Base-by-base conservation (phyloP, 2,888 invertebrate species). In the Brassicogethes aeneus region DNA sequence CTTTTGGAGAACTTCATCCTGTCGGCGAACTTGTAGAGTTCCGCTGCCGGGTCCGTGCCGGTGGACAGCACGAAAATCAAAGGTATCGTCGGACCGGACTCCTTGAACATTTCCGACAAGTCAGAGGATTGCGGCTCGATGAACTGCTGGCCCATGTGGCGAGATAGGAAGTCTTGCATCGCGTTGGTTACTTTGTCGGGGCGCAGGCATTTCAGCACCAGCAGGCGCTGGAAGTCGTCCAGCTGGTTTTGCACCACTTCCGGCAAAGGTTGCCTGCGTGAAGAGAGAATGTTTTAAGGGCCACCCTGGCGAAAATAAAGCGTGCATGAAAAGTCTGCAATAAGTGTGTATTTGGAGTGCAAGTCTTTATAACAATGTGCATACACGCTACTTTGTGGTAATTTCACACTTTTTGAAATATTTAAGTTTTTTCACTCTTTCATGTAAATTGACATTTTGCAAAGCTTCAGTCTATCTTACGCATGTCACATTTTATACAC, bases 11-110 rank as follows among this genome's bases (percentile, higher is more conserved):
- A 79, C 51, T 80, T 82, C 77, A 83, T 77, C 54, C 78, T 79
- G 37, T 91, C 89, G 0, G 91, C 89, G 61, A 88, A 92, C 66
- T 86, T 87, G 55, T 85, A 73, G 17, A 90, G 68, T 53, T 85
- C 85, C 64, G 76, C 77, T 2, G 89, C 87, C 0, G 93, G 94
- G 67, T 94, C 93, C 0, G 91, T 90, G 5, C 93, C 93, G 0
- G 91, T 84, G 2, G 91, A 91, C 0, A 94, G 71, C 13, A 94
- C 85, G 60, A 94, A 93, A 41, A 94, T 82, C 39, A 94, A 72
- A 0, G 93, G 93, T 0, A 83, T 80, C 1, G 76, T 69, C 0
- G 82, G 77, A 40, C 80, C 81, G 0, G 91, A 88, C 61, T 93
- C 91, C 1, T 76, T 80, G 67, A 78, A 93, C 49, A 90, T 79